Evolutionary conservation across 30 jellyfish, hydroid and myxozoan genomes (phyloP), one percentile per base, ranked within the genome.

Genomic region (Mastigias papua): DNA sequence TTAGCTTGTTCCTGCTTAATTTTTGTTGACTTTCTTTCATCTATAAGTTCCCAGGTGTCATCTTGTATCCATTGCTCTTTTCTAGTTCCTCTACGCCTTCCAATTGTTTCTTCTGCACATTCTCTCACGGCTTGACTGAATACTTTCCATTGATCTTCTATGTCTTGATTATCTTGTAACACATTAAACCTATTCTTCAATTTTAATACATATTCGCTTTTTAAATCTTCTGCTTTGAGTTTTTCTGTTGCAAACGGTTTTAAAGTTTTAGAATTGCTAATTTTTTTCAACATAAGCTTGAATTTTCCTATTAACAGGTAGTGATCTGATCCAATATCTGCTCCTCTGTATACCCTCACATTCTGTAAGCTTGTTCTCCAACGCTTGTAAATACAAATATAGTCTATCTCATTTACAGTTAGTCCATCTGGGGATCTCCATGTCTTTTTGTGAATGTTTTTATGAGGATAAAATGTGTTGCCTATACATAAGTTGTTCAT

Each of bases 301-400:
- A 74, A 34, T 67, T 22, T 34, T 33, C 48, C 73, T 37, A 37
- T 7, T 20, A 74, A 22, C 37, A 74, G 31, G 48, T 74, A 33
- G 42, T 74, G 86, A 48, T 74, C 86, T 46, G 86, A 74, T 0
- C 86, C 86, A 37, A 46, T 28, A 50, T 74, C 86, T 9, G 86
- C 86, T 37, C 86, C 86, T 19, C 73, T 35, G 26, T 6, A 0
- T 29, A 22, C 30, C 19, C 69, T 57, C 25, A 69, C 57, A 69
- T 69, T 62, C 66, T 33, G 23, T 23, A 69, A 23, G 17, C 60
- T 25, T 48, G 81, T 26, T 69, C 35, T 69, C 0, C 63, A 69
- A 27, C 81, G 61, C 25, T 69, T 30, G 11, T 28, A 21, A 6
- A 69, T 48, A 49, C 81, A 69, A 22, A 69, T 28, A 69, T 33